These are phyloP conservation scores for Anastrepha ludens DNA, from an alignment of 1,140 invertebrate genomes.

Conservation along the genomic window DNA sequence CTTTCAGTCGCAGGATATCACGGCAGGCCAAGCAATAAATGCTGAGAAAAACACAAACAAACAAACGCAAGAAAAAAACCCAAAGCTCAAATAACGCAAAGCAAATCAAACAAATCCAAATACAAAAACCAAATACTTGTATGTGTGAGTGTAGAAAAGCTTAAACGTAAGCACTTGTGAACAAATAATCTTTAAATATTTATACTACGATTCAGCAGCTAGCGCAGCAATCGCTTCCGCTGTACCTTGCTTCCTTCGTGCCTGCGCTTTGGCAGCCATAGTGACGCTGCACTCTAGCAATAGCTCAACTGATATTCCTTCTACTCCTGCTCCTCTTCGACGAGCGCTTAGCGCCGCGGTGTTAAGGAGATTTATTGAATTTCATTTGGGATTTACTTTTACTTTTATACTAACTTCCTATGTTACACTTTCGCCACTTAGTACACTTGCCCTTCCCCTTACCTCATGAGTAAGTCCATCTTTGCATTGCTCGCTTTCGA, in stretches of 20 bases:
- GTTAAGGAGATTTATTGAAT: slow-evolving; percentile 44
- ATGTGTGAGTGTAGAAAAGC: slow-evolving; percentile 1
- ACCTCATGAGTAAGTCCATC: background rate
- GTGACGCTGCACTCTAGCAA: background rate
- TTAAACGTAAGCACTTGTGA: slow-evolving; percentile 21
- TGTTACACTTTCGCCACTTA: slow-evolving; percentile 24
- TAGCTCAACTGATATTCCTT: background rate
- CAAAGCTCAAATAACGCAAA: background rate
- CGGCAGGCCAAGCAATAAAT: background rate
- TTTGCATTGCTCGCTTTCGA: background rate
- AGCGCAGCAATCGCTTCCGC: slow-evolving; percentile 25
- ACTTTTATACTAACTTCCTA: slow-evolving; percentile 21
- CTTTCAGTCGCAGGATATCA: background rate
- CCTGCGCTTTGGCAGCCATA: background rate
- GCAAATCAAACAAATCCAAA: background rate
- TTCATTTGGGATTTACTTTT: slow-evolving; percentile 42
- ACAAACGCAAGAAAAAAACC: background rate
- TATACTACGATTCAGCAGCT: background rate
- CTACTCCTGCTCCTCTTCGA: background rate
- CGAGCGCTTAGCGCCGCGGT: background rate
- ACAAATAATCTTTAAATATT: slow-evolving; percentile 53
- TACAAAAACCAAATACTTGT: background rate
- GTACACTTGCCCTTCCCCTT: background rate
- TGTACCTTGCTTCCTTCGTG: background rate
- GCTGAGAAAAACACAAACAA: background rate